Evolutionary conservation across 2,113 vertebrate species (phyloP).

Genomic region (Myocastor coypus): DNA sequence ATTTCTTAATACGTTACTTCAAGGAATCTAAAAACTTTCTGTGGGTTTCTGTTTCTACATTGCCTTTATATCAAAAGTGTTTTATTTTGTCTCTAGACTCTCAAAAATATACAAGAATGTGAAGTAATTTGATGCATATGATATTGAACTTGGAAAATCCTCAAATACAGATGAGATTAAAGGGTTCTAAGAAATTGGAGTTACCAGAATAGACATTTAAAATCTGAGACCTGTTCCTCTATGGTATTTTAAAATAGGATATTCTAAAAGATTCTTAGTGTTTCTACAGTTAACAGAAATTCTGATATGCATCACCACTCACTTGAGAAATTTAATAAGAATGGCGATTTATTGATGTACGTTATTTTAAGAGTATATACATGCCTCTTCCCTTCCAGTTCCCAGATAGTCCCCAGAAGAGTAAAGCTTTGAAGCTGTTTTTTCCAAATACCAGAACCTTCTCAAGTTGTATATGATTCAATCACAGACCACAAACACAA

Average conservation of each 20-base stretch:
- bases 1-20: constrained; percentile 55
- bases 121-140: constrained; percentile 67
- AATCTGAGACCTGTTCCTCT: constrained; percentile 48
- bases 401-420: constrained; percentile 76
- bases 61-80: constrained; percentile 71
- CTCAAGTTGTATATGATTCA: constrained; percentile 64
- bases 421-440: constrained; percentile 78
- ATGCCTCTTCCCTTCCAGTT: constrained; percentile 75
- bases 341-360: constrained; percentile 57
- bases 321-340: constrained; percentile 61
- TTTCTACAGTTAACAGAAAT: constrained; percentile 54
- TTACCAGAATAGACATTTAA: constrained; percentile 56
- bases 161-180: constrained; percentile 73
- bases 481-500: constrained; percentile 60
- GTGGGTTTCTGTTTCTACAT: constrained; percentile 55
- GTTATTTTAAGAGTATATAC: constrained; percentile 81
- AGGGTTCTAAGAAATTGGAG: constrained; percentile 56
- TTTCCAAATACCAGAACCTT: constrained; percentile 78
- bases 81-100: constrained; percentile 73
- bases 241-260: constrained; percentile 64
- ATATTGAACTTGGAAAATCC: constrained; percentile 64
- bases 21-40: constrained; percentile 57
- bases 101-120: constrained; percentile 50
- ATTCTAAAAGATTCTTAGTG: constrained; percentile 70
- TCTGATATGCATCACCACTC: constrained; percentile 67